Evolutionary conservation across 1,140 invertebrate species (phyloP), one percentile per base, ranked within the genome.

Genomic region (Conus betulinus): DNA sequence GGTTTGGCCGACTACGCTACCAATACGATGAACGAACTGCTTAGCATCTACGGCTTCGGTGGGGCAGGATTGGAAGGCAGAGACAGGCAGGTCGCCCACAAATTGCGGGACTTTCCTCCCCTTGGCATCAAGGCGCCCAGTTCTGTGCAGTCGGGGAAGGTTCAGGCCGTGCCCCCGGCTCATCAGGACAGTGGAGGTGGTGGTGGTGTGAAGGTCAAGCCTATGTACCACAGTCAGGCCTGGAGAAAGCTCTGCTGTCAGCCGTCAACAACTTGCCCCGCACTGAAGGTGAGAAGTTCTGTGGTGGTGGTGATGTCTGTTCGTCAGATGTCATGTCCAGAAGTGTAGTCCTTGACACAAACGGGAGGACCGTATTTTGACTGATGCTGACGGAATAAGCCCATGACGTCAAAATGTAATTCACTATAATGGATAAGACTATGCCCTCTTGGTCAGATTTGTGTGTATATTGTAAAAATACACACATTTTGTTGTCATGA

Each of bases 11-110:
- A 97, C 92, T 97, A 97, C 93, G 97, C 97, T 8, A 97, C 97
- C 95, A 97, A 96, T 86, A 97, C 97, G 5, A 97, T 97, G 97
- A 97, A 97, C 89, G 97, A 97, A 94, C 94, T 97, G 60, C 94
- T 97, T 25, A 96, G 97, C 23, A 97, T 97, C 90, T 97, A 97
- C 92, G 97, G 97, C 6, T 91, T 93, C 79, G 90, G 90, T 74
- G 91, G 89, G 0, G 53, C 81, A 23, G 71, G 71, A 1, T 11
- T 78, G 53, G 85, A 87, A 23, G 53, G 53, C 7, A 52, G 76
- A 1, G 85, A 87, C 23, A 87, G 74, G 74, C 27, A 27, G 39
- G 23, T 5, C 15, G 39, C 53, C 51, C 52, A 25, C 20, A 71
- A 87, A 2, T 52, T 79, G 27, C 27, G 5, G 39, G 71, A 27